These are phyloP conservation scores for Nycticebus coucang DNA, from an alignment of 2,113 vertebrate species.

Conservation along the genomic window DNA sequence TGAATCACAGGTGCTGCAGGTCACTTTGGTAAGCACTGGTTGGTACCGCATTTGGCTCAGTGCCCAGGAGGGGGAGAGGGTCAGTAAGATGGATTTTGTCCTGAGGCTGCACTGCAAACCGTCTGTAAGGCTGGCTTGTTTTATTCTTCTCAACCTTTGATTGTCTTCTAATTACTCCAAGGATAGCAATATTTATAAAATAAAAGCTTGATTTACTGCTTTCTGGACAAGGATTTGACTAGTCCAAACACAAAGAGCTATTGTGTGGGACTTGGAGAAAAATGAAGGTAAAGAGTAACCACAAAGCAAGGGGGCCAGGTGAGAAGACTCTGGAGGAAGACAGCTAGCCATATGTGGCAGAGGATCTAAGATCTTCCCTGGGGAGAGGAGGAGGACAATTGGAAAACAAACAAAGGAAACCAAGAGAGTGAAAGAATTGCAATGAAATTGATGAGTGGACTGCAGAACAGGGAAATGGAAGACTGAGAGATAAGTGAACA, in stretches of 20 bases:
- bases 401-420: neutral
- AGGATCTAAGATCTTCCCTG: neutral
- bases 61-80: neutral
- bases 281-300: neutral
- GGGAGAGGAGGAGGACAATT: neutral
- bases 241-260: neutral
- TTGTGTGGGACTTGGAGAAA: neutral
- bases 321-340: neutral
- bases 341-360: neutral
- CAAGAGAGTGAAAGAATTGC: neutral
- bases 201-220: neutral
- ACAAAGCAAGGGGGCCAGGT: rapidly evolving
- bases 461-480: neutral
- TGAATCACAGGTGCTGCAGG: neutral
- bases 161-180: neutral
- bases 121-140: neutral
- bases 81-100: neutral
- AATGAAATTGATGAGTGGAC: neutral
- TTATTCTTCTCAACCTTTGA: neutral
- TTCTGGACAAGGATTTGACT: neutral
- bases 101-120: neutral
- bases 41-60: neutral
- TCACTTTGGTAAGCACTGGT: neutral
- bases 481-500: neutral
- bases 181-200: neutral